Conservation (phyloP, 2,113 vertebrate species). For the Phalacrocorax pelagicus region DNA sequence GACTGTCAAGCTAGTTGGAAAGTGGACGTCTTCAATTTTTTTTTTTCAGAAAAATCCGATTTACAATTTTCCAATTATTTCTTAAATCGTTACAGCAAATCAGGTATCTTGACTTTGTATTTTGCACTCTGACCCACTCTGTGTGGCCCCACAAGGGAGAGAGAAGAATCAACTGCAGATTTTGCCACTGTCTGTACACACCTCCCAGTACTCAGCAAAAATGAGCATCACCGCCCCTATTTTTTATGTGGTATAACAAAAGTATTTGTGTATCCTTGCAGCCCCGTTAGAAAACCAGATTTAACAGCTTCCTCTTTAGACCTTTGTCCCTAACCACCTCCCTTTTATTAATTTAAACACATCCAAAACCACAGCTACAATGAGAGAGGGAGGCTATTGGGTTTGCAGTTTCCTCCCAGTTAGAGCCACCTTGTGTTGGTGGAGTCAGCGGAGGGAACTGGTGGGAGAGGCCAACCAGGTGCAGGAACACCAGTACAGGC, state of each 20-base stretch:
- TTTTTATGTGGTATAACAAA: not conserved
- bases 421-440: not conserved
- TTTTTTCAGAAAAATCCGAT: not conserved
- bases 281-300: not conserved
- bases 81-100: not conserved
- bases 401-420: not conserved
- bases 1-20: not conserved
- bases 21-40: not conserved
- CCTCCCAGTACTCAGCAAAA: not conserved
- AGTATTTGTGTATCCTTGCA: not conserved
- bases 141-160: not conserved
- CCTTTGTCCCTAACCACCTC: not conserved
- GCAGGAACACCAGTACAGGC: not conserved
- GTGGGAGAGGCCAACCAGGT: not conserved
- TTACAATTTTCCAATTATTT: not conserved
- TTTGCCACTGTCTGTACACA: not conserved
- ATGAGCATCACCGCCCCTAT: not conserved
- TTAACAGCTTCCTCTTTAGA: not conserved
- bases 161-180: not conserved
- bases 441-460: not conserved
- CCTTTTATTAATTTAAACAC: not conserved
- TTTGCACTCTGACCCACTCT: not conserved
- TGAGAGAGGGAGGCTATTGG: not conserved
- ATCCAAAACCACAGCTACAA: not conserved
- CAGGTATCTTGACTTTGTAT: not conserved